phyloP scores from a whole-genome alignment of 2,797 vertebrate genomes.

The Denticeps clupeoides region DNA sequence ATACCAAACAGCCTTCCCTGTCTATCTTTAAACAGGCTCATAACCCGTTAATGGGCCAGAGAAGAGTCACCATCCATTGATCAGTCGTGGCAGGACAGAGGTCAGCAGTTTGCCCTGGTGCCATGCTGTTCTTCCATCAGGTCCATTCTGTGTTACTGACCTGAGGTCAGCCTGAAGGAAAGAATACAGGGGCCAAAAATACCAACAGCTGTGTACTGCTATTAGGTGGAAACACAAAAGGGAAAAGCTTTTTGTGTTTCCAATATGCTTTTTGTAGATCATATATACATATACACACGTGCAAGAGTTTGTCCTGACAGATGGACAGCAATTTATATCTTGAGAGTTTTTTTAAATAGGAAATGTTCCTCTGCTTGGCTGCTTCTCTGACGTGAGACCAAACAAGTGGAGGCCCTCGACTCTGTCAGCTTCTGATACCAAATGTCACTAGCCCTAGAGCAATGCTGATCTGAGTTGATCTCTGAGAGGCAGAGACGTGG shows the following conservation, averaged over 20 bases:
- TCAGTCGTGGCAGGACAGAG: too few relatives aligned
- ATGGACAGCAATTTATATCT: conserved; percentile 29
- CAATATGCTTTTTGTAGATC: too few relatives aligned
- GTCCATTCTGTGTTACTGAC: conserved; percentile 2
- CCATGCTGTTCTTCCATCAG: background rate
- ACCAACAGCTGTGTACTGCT: too few relatives aligned
- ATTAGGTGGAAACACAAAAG: too few relatives aligned
- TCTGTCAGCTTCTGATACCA: background rate
- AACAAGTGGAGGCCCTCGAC: conserved; percentile 8
- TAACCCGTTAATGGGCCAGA: too few relatives aligned
- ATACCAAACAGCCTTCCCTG: background rate
- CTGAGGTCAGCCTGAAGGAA: background rate
- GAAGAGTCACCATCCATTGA: too few relatives aligned
- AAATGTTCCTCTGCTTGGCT: conserved; percentile 3
- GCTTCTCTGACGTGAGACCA: conserved; percentile 7
- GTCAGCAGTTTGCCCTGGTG: too few relatives aligned
- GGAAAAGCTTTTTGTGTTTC: too few relatives aligned
- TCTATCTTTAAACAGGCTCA: background rate
- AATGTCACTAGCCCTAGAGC: conserved; percentile 4
- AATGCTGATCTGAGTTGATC: conserved; percentile 1
- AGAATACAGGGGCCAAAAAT: conserved; percentile 15
- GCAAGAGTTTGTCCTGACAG: conserved; percentile 27
- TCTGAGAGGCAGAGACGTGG: background rate
- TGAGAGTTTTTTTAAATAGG: conserved; percentile 12
- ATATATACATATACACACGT: conserved; percentile 2